phyloP scores from a whole-genome alignment of 2,797 vertebrate genomes.

The Trachurus trachurus region DNA sequence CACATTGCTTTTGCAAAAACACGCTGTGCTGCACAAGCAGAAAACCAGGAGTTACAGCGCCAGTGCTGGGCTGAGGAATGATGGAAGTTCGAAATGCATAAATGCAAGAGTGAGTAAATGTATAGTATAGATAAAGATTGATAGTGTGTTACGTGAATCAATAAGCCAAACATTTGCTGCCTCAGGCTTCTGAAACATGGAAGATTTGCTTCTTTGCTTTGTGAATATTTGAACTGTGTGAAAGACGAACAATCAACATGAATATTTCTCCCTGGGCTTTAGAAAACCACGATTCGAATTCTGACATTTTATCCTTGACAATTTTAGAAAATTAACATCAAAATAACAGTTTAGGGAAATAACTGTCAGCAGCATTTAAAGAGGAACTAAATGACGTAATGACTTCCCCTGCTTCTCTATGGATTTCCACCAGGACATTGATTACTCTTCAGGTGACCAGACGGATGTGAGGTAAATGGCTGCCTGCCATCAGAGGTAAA shows the following conservation, averaged over 20 bases:
- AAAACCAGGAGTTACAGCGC: background rate
- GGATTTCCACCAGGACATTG: background rate
- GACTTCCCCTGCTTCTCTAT: background rate
- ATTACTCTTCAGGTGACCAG: conserved; percentile 19
- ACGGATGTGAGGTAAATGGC: conserved; percentile 1
- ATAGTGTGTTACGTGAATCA: background rate
- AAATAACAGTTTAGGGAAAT: background rate
- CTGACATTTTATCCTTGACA: background rate
- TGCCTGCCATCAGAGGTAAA: conserved; percentile 20
- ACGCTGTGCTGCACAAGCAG: conserved; percentile 13
- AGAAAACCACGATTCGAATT: background rate
- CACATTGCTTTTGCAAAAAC: conserved; percentile 6
- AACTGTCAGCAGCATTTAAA: background rate
- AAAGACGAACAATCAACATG: background rate
- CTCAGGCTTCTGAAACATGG: background rate
- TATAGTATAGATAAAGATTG: too few relatives aligned
- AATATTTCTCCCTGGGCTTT: background rate
- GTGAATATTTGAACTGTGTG: background rate
- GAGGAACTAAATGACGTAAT: background rate
- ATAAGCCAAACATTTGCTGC: background rate
- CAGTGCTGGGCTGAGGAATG: background rate
- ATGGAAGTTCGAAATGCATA: background rate
- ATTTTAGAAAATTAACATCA: background rate
- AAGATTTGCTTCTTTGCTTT: background rate
- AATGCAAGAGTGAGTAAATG: background rate